Evolutionary conservation across 92 coral and sea anemone species (phyloP).

Genomic region (Heteractis magnifica): DNA sequence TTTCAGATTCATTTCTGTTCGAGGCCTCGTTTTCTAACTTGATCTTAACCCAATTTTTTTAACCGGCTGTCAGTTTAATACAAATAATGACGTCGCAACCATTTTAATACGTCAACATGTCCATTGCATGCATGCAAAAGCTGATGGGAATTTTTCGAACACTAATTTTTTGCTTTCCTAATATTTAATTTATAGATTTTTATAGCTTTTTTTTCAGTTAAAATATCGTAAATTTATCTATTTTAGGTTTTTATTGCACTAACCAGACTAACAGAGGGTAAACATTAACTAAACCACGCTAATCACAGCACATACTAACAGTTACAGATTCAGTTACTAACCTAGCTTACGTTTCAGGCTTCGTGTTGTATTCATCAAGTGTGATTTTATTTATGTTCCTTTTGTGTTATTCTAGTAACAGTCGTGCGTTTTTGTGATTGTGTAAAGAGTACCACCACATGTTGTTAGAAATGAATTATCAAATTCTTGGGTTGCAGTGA

Average conservation of each 20-base stretch:
- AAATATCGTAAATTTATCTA: no score
- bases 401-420: not conserved
- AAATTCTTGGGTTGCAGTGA: no score
- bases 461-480: no score
- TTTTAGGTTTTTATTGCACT: not conserved
- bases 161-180: no score
- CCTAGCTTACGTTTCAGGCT: not conserved
- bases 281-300: not conserved
- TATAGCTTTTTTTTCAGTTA: no score
- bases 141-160: not conserved
- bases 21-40: not conserved
- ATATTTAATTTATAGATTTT: no score
- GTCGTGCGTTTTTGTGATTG: not conserved
- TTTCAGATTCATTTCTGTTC: not conserved
- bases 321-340: not conserved
- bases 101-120: constrained; percentile 4
- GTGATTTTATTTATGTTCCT: not conserved
- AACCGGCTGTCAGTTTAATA: not conserved
- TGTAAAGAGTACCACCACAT: not conserved
- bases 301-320: not conserved
- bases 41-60: not conserved
- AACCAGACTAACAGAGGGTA: not conserved
- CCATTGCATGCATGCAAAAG: not conserved
- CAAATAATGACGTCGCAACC: not conserved
- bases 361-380: not conserved